Conservation (phyloP, 2,113 vertebrate species). For the Tapirus terrestris region DNA sequence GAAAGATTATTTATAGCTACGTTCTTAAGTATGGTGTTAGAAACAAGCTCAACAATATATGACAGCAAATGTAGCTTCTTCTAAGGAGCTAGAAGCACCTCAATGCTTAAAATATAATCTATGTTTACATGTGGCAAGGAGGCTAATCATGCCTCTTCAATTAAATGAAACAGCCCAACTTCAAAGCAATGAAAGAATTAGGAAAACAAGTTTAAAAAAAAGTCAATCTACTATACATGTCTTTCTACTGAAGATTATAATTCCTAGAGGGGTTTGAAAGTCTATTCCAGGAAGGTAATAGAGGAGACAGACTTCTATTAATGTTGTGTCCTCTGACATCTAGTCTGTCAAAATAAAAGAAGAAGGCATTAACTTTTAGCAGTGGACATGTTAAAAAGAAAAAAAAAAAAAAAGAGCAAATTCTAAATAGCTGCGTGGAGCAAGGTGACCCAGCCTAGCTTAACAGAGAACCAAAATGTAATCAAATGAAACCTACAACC, state of each 20-base stretch:
- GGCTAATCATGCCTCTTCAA: conserved; percentile 39
- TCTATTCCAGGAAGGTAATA: conserved; percentile 81
- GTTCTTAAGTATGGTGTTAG: background rate
- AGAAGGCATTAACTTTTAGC: conserved; percentile 86
- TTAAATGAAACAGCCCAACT: conserved; percentile 36
- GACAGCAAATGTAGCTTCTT: conserved; percentile 21
- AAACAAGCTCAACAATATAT: background rate
- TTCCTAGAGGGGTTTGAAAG: conserved; percentile 77
- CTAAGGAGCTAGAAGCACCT: background rate
- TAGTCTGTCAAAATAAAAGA: conserved; percentile 84
- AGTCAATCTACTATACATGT: conserved; percentile 69
- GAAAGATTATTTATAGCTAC: conserved; percentile 9
- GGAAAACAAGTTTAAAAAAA: conserved; percentile 59
- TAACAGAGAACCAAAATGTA: conserved; percentile 86
- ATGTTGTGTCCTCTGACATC: conserved; percentile 84
- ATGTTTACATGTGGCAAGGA: background rate
- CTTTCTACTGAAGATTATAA: conserved; percentile 73
- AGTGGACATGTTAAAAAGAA: conserved; percentile 77
- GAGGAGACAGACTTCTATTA: conserved; percentile 82
- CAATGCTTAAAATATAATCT: conserved; percentile 46
- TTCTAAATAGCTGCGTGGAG: conserved; percentile 79
- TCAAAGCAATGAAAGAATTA: conserved; percentile 51
- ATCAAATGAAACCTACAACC: conserved; percentile 86
- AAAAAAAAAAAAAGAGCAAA: conserved; percentile 61
- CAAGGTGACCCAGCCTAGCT: conserved; percentile 85